phyloP scores from a whole-genome alignment of 1,140 invertebrate species.

The Ruditapes philippinarum region DNA sequence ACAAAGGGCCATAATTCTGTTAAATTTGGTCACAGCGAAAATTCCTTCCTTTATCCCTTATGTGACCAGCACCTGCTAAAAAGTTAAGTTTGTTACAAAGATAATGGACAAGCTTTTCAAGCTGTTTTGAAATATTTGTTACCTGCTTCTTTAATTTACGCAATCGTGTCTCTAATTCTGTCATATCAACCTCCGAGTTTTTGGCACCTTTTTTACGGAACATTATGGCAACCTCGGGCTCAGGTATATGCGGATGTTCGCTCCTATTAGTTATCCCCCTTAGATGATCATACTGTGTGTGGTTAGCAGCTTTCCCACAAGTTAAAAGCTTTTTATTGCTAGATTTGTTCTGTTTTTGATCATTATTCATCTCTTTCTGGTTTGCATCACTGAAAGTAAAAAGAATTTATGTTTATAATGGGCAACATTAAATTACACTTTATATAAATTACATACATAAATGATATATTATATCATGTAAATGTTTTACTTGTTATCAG shows the following conservation, averaged over 20 bases:
- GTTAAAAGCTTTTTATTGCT: constrained; percentile 89
- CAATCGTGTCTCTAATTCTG: constrained; percentile 91
- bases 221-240: constrained; percentile 91
- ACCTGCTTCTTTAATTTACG: constrained; percentile 93
- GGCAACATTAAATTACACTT: no score
- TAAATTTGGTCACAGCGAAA: no score
- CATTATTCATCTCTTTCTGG: neutral
- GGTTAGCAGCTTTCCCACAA: constrained; percentile 95
- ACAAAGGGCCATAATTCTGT: no score
- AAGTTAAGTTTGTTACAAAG: no score
- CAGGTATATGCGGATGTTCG: constrained; percentile 90
- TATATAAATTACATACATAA: no score
- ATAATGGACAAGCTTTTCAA: no score
- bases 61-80: no score
- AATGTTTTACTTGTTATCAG: no score
- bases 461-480: no score
- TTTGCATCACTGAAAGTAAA: constrained; percentile 30
- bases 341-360: constrained; percentile 50
- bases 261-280: constrained; percentile 93
- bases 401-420: no score
- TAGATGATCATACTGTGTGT: constrained; percentile 95
- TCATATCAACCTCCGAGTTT: constrained; percentile 92
- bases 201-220: constrained; percentile 91
- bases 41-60: no score
- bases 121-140: no score